Conservation (phyloP, 1,140 invertebrate species). For the Drosophila baimaii region DNA sequence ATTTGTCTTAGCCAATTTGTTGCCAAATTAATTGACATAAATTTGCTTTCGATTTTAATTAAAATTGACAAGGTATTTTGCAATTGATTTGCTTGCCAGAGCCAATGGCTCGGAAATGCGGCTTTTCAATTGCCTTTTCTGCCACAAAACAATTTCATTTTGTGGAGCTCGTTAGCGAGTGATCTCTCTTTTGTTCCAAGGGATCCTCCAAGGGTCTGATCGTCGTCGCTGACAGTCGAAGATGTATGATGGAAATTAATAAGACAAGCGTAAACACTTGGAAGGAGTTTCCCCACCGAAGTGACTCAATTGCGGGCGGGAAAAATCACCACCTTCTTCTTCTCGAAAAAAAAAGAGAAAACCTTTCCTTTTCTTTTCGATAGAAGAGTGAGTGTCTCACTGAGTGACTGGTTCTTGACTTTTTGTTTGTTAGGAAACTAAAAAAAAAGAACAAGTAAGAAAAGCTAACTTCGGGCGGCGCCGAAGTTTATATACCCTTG, state of each 20-base stretch:
- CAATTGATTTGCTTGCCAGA: not conserved
- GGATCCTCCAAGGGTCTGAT: not conserved
- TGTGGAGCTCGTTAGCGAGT: conserved; percentile 43
- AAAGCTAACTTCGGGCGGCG: too few species aligned
- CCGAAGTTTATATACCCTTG: too few species aligned
- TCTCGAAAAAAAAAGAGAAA: not conserved
- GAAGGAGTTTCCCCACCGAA: conserved; percentile 53
- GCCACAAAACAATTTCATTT: not conserved
- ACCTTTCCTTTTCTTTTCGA: conserved; percentile 4
- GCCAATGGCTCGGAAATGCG: not conserved
- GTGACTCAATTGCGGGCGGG: conserved; percentile 50
- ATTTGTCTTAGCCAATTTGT: not conserved
- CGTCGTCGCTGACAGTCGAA: conserved; percentile 64
- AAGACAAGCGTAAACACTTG: conserved; percentile 79
- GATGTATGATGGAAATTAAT: conserved; percentile 78
- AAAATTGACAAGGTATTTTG: not conserved
- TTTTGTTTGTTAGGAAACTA: conserved; percentile 26
- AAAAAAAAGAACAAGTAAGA: too few species aligned
- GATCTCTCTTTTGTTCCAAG: conserved; percentile 7
- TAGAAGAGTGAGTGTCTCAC: conserved; percentile 24
- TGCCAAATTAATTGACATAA: not conserved
- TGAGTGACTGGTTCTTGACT: conserved; percentile 27
- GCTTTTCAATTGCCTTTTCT: not conserved
- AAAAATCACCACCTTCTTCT: conserved; percentile 28
- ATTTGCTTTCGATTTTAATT: not conserved